Evolutionary conservation across 1,140 invertebrate species (phyloP).

Genomic region (Saccostrea cuccullata): DNA sequence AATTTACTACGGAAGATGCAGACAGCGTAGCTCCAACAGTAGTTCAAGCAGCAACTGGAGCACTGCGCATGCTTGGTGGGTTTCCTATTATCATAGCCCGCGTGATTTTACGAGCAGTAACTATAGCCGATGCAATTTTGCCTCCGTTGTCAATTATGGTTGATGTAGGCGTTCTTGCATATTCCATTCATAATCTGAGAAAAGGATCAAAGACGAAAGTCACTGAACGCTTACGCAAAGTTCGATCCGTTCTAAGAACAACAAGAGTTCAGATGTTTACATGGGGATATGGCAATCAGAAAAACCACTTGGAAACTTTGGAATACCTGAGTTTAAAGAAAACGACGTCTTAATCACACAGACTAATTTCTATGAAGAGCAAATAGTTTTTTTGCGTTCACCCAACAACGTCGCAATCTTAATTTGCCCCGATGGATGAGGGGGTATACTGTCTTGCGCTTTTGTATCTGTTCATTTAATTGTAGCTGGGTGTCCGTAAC

Average conservation of each 20-base stretch:
- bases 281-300: too few species aligned
- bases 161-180: not conserved
- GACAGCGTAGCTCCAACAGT: not conserved
- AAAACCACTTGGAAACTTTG: not conserved
- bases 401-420: too few species aligned
- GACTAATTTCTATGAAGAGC: too few species aligned
- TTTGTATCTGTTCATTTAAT: too few species aligned
- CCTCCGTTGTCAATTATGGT: not conserved
- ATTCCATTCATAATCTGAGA: not conserved
- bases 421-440: too few species aligned
- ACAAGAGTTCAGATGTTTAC: conserved; percentile 1
- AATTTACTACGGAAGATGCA: not conserved
- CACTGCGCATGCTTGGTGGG: not conserved
- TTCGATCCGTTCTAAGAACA: not conserved
- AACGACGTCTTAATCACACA: too few species aligned
- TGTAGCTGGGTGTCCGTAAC: too few species aligned
- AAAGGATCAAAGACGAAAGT: conserved; percentile 44
- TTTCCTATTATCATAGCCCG: not conserved
- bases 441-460: too few species aligned
- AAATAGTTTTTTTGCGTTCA: too few species aligned
- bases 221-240: not conserved
- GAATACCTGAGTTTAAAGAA: too few species aligned
- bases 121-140: not conserved
- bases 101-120: not conserved
- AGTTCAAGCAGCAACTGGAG: not conserved